Evolutionary conservation across 2,888 invertebrate genomes (phyloP).

Genomic region (Limenitis camilla): DNA sequence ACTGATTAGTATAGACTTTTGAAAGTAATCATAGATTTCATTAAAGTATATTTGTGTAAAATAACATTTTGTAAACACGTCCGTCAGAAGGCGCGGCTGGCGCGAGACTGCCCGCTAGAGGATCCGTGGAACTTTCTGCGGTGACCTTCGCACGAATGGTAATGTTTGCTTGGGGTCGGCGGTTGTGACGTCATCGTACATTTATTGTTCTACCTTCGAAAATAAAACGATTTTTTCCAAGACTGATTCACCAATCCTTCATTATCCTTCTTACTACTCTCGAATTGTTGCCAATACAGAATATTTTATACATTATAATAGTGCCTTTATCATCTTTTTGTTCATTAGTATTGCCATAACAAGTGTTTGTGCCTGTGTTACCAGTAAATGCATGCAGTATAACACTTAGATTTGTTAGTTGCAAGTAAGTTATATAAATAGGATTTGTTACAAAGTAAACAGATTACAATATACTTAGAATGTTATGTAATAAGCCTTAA

Average conservation of each 20-base stretch:
- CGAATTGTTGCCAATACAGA: constrained; percentile 10
- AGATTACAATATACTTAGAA: neutral
- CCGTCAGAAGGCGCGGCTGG: constrained; percentile 27
- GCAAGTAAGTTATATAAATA: neutral
- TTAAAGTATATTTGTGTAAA: neutral
- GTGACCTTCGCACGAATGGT: constrained; percentile 56
- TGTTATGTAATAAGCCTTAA: constrained; percentile 3
- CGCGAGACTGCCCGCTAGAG: constrained; percentile 39
- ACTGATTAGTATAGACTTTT: too few relatives aligned
- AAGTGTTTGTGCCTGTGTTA: constrained; percentile 3
- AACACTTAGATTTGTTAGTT: neutral
- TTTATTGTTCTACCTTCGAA: neutral
- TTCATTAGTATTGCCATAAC: constrained; percentile 4
- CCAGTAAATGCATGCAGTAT: constrained; percentile 1
- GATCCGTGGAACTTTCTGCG: constrained; percentile 44
- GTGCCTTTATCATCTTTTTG: constrained; percentile 3
- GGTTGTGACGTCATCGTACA: neutral
- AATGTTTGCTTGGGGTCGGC: constrained; percentile 24
- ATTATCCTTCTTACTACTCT: neutral
- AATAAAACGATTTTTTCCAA: neutral
- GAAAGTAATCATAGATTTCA: neutral
- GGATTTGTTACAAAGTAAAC: constrained; percentile 2
- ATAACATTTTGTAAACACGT: constrained; percentile 11
- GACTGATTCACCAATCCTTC: too few relatives aligned
- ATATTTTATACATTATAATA: neutral